phyloP scores from a whole-genome alignment of 2,113 vertebrate species.

The Athene cunicularia region DNA sequence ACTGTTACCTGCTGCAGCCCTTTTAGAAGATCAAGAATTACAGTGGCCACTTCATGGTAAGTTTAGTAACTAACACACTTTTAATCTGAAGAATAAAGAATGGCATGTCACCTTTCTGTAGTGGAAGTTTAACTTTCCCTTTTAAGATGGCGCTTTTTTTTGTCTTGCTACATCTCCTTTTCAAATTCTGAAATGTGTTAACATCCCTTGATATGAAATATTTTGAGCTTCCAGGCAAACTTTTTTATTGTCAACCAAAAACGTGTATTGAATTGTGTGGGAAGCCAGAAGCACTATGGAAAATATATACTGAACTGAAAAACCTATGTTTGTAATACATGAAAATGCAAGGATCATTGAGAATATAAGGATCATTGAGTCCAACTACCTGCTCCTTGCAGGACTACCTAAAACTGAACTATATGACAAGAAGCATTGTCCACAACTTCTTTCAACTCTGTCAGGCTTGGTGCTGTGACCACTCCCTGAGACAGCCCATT shows the following conservation, averaged over 20 bases:
- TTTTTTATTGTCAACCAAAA: background rate
- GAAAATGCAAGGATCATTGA: background rate
- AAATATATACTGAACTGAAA: background rate
- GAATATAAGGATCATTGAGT: background rate
- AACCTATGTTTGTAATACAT: background rate
- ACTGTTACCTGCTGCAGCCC: constrained; percentile 89
- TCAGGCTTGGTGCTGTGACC: background rate
- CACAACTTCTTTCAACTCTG: background rate
- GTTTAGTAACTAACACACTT: background rate
- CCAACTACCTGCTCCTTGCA: background rate
- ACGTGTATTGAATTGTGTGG: background rate
- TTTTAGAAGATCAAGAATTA: constrained; percentile 95
- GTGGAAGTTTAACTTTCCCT: background rate
- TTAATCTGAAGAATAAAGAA: background rate
- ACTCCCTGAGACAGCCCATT: background rate
- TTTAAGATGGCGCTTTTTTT: background rate
- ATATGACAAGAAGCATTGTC: background rate
- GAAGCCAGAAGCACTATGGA: background rate
- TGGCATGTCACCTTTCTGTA: background rate
- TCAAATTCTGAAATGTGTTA: background rate
- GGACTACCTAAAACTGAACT: background rate
- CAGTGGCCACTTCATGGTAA: constrained; percentile 98
- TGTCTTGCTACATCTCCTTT: background rate
- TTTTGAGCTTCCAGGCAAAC: background rate
- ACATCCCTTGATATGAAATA: background rate